A percentile compares a stretch with the other conserved stretches of the same genome.
phyloP scores from a whole-genome alignment of 2,888 invertebrate species.

The Malthinus flaveolus region DNA sequence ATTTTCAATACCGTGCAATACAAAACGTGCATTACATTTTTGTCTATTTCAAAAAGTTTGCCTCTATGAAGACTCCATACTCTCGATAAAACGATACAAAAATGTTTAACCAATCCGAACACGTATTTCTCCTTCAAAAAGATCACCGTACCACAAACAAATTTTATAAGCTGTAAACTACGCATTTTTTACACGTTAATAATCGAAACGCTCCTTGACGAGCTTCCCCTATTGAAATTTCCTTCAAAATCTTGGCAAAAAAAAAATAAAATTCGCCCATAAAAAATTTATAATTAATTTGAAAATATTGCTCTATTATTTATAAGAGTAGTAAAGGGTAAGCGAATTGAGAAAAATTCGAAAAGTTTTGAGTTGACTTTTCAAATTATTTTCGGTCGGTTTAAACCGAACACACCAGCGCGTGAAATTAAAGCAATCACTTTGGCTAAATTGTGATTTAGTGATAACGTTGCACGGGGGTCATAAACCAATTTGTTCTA shows the following conservation, averaged over 20 bases:
- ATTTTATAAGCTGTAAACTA: too few species aligned
- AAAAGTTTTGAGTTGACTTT: slow-evolving; percentile 11
- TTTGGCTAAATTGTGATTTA: slow-evolving; percentile 22
- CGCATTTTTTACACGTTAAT: too few species aligned
- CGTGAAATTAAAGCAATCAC: slow-evolving; percentile 21
- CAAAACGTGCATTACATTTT: slow-evolving; percentile 17
- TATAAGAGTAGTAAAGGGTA: background rate
- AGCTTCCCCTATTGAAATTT: too few species aligned
- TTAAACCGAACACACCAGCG: slow-evolving; percentile 10
- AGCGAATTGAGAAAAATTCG: background rate
- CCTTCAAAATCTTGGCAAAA: too few species aligned
- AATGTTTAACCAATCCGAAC: too few species aligned
- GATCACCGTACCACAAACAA: too few species aligned
- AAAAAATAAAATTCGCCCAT: too few species aligned
- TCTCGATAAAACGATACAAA: too few species aligned
- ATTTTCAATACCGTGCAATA: slow-evolving; percentile 14
- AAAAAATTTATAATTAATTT: too few species aligned
- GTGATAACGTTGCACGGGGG: slow-evolving; percentile 13
- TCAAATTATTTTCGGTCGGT: slow-evolving; percentile 15
- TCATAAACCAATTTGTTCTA: slow-evolving; percentile 17
- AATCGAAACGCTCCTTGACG: too few species aligned
- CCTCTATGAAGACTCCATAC: too few species aligned
- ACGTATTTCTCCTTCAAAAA: too few species aligned
- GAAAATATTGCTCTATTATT: background rate
- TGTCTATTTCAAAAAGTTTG: background rate